phyloP scores from a whole-genome alignment of 1,140 invertebrate species.

The Pseudachorutes palmiensis region DNA sequence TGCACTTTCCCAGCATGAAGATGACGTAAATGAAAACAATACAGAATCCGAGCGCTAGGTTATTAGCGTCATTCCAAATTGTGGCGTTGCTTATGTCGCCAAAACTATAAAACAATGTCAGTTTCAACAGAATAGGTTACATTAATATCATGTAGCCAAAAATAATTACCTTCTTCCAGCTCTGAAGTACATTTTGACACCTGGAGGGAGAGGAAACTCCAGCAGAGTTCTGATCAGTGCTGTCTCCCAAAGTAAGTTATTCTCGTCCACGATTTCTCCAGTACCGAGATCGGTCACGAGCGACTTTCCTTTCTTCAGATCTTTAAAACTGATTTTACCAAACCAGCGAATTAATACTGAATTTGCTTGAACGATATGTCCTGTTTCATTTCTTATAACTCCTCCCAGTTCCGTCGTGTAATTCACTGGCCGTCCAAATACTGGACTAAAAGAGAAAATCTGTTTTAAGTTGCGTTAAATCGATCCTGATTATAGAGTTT shows the following conservation, averaged over 20 bases:
- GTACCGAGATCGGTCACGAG: neutral
- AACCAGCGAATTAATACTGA: slow-evolving; percentile 56
- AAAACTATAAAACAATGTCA: slow-evolving; percentile 48
- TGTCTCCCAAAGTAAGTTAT: slow-evolving; percentile 53
- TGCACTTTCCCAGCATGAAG: slow-evolving; percentile 62
- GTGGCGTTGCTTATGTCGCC: slow-evolving; percentile 58
- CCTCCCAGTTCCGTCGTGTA: slow-evolving; percentile 57
- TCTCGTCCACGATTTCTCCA: slow-evolving; percentile 45
- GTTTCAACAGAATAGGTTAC: neutral
- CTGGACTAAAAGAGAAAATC: slow-evolving; percentile 46
- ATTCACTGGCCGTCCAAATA: slow-evolving; percentile 56
- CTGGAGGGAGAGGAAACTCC: slow-evolving; percentile 41
- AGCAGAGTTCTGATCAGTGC: slow-evolving; percentile 51
- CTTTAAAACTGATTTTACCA: slow-evolving; percentile 57
- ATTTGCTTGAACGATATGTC: slow-evolving; percentile 55
- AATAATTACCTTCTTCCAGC: slow-evolving; percentile 52
- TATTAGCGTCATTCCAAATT: slow-evolving; percentile 64
- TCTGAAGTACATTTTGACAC: slow-evolving; percentile 52
- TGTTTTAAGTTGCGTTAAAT: neutral
- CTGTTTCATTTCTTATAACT: slow-evolving; percentile 49
- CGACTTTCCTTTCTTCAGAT: slow-evolving; percentile 54
- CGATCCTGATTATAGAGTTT: neutral
- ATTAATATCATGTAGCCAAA: neutral
- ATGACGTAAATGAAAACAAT: slow-evolving; percentile 67
- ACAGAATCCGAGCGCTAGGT: slow-evolving; percentile 56